Base-by-base conservation (phyloP, 2,888 invertebrate species). In the Coremacera marginata region DNA sequence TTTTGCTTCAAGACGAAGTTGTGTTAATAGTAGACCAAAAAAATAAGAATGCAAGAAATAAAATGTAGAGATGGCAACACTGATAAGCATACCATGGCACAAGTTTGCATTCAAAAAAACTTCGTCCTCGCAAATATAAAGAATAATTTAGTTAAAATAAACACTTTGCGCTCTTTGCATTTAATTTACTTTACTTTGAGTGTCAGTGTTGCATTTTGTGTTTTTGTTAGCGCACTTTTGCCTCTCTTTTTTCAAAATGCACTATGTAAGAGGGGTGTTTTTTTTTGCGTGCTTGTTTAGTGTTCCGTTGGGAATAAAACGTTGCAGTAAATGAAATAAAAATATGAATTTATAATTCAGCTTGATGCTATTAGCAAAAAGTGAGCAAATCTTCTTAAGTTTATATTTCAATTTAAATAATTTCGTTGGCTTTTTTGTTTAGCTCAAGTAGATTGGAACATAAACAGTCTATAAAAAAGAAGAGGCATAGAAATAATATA, bases 111-210 rank as follows among this genome's bases (percentile, higher is more conserved):
- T 57, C n/a, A n/a, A 9, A 49, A 62, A 71, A 78, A 75, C 44
- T 77, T 77, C 49, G 63, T 74, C 74, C 74, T 77, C 57, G 62
- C 65, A 70, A 73, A 77, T 60, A 57, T 62, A 22, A 72, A 44
- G 44, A 77, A 60, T 73, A 77, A 77, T 73, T 73, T 52, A 74
- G 68, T 77, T 77, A 68, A 76, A 76, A 71, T 44, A 52, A 62
- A 70, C 76, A 70, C 70, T 60, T 52, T 49, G 19, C 65, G 60
- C 62, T 62, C 22, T 60, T 75, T 75, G 70, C 60, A 70, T 75
- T 70, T 70, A 68, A 70, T 75, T 70, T 75, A 60, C 70, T 62
- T 62, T 25, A 16, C 60, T 55, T 44, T 49, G 57, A 25, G 57
- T 27, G 57, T 60, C 57, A 60, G 57, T 60, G 57, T 60, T 60